phyloP scores from a whole-genome alignment of 2,113 vertebrate genomes.

The Sinocyclocheilus anshuiensis region DNA sequence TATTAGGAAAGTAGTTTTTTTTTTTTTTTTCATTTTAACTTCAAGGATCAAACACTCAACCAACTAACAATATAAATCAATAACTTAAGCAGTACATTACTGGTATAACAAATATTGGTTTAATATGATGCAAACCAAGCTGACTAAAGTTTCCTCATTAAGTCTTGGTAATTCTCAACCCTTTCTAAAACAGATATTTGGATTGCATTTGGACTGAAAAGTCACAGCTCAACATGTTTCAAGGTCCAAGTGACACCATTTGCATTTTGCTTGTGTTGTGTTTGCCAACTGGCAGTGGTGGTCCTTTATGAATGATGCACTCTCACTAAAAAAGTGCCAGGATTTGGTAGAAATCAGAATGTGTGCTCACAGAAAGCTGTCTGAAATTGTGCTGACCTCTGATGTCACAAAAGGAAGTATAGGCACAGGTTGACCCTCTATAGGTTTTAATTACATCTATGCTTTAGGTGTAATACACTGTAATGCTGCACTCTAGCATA shows the following conservation, averaged over 20 bases:
- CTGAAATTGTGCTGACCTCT: conserved; percentile 2
- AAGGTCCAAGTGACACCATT: conserved; percentile 6
- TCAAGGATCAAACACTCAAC: too few species aligned
- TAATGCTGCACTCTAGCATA: conserved; percentile 24
- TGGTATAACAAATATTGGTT: neutral
- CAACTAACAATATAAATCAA: too few species aligned
- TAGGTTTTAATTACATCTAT: conserved; percentile 25
- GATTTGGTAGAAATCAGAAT: conserved; percentile 3
- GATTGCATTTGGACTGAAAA: neutral
- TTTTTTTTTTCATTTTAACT: too few species aligned
- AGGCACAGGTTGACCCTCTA: neutral
- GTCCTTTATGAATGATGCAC: neutral
- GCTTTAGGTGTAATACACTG: neutral
- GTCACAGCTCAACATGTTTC: conserved; percentile 19
- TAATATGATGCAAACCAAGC: neutral
- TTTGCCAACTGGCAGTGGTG: conserved; percentile 11
- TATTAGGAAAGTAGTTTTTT: too few species aligned
- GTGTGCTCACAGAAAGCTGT: neutral
- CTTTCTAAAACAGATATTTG: neutral
- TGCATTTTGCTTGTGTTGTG: conserved; percentile 2
- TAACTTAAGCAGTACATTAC: neutral
- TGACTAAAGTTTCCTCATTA: neutral
- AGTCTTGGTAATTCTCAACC: neutral
- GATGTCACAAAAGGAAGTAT: neutral
- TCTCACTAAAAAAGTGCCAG: neutral